These are phyloP conservation scores for Xanthostigma xanthostigma DNA, from an alignment of 2,888 invertebrate species.

Conservation along the genomic window DNA sequence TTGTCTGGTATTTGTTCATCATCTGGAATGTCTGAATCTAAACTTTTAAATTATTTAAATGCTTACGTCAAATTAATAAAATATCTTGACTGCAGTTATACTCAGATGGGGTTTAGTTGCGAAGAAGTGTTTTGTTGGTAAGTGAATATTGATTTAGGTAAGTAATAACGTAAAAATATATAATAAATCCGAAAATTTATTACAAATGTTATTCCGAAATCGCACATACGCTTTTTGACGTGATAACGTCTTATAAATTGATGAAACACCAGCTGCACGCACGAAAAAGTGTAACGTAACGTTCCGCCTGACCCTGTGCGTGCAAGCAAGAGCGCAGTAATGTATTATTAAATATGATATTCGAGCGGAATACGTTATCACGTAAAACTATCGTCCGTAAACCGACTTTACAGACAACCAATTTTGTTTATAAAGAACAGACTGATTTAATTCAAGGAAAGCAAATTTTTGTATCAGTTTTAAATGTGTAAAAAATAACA, in stretches of 20 bases:
- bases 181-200: background rate
- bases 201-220: slow-evolving; percentile 12
- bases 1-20: slow-evolving; percentile 46
- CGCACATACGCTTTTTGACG: too few relatives aligned
- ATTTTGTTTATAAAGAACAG: slow-evolving; percentile 3
- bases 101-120: slow-evolving; percentile 52
- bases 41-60: slow-evolving; percentile 75
- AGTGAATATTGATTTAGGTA: slow-evolving; percentile 16
- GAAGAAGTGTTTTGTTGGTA: slow-evolving; percentile 76
- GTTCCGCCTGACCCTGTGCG: too few relatives aligned
- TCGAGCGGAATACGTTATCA: too few relatives aligned
- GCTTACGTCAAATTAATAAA: slow-evolving; percentile 67
- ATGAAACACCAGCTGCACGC: too few relatives aligned
- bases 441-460: background rate
- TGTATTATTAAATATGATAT: too few relatives aligned
- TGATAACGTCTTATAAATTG: too few relatives aligned
- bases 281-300: too few relatives aligned
- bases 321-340: too few relatives aligned
- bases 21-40: slow-evolving; percentile 53
- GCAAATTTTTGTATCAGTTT: background rate
- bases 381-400: too few relatives aligned
- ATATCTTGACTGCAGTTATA: slow-evolving; percentile 41
- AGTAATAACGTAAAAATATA: too few relatives aligned
- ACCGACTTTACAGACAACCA: too few relatives aligned
- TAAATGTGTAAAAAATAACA: too few relatives aligned